Evolutionary conservation across 2,797 vertebrate species (phyloP).

Genomic region (Micromesistius poutassou): DNA sequence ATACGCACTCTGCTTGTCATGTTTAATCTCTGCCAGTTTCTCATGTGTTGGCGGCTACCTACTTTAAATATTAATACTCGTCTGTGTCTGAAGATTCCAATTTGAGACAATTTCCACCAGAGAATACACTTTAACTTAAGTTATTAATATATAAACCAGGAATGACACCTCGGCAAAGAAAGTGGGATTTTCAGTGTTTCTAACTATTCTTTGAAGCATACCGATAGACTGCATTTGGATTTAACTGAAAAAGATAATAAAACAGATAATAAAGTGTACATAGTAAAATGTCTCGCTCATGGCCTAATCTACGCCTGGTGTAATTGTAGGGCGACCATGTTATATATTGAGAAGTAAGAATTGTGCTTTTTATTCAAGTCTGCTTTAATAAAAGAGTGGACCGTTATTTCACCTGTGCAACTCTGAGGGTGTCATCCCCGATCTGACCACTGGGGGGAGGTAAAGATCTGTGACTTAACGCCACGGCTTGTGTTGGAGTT

Average conservation of each 20-base stretch:
- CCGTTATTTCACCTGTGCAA: neutral
- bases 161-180: neutral
- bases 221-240: neutral
- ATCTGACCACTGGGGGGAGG: constrained; percentile 51
- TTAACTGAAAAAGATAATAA: neutral
- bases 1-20: neutral
- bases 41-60: neutral
- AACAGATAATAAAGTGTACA: neutral
- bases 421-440: neutral
- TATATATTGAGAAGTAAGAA: neutral
- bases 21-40: neutral
- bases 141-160: neutral
- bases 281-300: neutral
- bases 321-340: neutral
- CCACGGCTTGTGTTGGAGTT: neutral
- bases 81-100: neutral
- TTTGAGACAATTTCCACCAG: neutral
- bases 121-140: neutral
- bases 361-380: neutral
- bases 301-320: neutral
- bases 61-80: constrained; percentile 1
- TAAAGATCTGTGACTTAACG: constrained; percentile 35
- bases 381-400: neutral
- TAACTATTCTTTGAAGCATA: neutral
- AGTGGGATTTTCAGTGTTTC: neutral